These are phyloP conservation scores for Anneissia japonica DNA, from an alignment of 35 echinoderm and acorn worm species.

Conservation along the genomic window DNA sequence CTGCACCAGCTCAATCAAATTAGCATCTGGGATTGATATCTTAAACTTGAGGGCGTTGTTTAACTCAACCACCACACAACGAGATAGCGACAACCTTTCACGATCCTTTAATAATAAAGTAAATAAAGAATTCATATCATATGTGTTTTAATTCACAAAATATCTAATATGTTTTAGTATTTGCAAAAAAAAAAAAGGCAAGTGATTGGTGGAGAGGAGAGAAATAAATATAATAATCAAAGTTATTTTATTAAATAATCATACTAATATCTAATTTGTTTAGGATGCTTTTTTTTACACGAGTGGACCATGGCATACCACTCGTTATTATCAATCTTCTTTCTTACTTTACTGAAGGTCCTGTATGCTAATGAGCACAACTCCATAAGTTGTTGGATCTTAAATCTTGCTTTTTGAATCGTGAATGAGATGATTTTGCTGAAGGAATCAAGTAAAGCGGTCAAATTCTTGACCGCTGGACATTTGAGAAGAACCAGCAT, in stretches of 20 bases:
- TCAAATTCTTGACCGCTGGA: constrained; percentile 69
- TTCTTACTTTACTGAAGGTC: constrained; percentile 72
- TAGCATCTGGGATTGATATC: constrained; percentile 81
- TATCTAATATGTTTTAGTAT: too few relatives aligned
- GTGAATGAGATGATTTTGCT: constrained; percentile 75
- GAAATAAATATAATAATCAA: too few relatives aligned
- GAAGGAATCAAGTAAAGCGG: constrained; percentile 76
- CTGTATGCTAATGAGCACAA: constrained; percentile 76
- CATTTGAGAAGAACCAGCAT: constrained; percentile 72
- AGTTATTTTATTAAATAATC: too few relatives aligned
- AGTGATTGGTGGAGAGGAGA: neutral
- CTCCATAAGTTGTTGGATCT: constrained; percentile 77
- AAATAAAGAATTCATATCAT: too few relatives aligned
- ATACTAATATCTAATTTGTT: too few relatives aligned
- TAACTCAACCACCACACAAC: constrained; percentile 71
- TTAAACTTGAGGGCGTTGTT: constrained; percentile 89
- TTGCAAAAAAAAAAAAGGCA: neutral
- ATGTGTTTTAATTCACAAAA: too few relatives aligned
- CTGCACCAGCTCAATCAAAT: constrained; percentile 93
- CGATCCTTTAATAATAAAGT: too few relatives aligned
- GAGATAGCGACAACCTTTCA: constrained; percentile 74
- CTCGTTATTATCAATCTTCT: too few relatives aligned
- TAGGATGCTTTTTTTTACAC: too few relatives aligned
- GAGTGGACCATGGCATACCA: neutral
- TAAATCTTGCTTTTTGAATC: constrained; percentile 81